phyloP scores from a whole-genome alignment of 1,140 invertebrate genomes.

The Lycorma delicatula region DNA sequence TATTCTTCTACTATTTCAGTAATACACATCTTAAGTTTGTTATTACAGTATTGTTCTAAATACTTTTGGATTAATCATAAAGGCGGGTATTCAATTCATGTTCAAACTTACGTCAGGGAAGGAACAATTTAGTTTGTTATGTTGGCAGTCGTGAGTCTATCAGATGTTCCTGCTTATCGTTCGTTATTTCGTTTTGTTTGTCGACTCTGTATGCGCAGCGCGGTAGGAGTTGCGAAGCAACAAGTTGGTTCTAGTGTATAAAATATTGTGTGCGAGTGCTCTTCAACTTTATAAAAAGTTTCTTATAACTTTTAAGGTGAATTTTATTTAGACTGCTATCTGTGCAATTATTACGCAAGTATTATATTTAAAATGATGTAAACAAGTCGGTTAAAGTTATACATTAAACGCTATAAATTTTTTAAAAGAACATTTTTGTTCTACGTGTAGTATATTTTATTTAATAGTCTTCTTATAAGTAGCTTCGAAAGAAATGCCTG shows the following conservation, averaged over 20 bases:
- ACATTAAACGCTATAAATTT: too few species aligned
- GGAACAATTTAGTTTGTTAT: not conserved
- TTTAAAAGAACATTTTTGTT: too few species aligned
- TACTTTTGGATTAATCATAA: not conserved
- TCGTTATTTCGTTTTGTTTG: not conserved
- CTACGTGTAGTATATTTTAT: too few species aligned
- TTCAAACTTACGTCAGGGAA: not conserved
- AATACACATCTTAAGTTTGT: not conserved
- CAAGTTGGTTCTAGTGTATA: not conserved
- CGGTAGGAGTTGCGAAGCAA: not conserved
- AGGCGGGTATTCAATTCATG: not conserved
- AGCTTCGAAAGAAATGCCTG: too few species aligned
- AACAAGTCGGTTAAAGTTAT: too few species aligned
- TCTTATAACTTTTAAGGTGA: not conserved
- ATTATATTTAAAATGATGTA: too few species aligned
- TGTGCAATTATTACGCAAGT: not conserved
- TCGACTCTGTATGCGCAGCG: not conserved
- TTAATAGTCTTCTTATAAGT: too few species aligned
- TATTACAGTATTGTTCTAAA: not conserved
- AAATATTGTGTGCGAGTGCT: not conserved
- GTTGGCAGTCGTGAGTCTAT: not conserved
- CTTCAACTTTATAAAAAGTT: not conserved
- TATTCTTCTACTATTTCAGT: not conserved
- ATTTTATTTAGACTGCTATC: not conserved
- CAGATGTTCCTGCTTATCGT: constrained; percentile 3